Evolutionary conservation across 1,140 invertebrate genomes (phyloP), one percentile per base, ranked within the genome.

Genomic region (Doryteuthis pealeii): DNA sequence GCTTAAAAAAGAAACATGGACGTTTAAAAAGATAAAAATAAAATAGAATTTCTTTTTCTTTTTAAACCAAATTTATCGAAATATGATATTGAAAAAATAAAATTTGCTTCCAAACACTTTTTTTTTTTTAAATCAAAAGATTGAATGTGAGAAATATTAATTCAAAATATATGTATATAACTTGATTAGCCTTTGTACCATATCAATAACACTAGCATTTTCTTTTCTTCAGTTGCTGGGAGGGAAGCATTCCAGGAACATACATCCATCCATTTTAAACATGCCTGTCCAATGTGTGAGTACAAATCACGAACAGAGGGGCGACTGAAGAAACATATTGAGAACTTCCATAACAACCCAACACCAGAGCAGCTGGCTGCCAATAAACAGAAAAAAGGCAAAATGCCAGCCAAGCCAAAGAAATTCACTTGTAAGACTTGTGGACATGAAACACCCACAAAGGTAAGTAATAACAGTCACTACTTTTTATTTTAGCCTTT

Each of bases 361-460:
- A 93, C 94, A 1, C 91, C 92, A 70, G 90, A 94, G 5, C 94
- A 94, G 81, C 92, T 92, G 0, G 92, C 95, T 75, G 93, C 93
- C 22, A 94, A 94, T 89, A 90, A 94, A 30, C 74, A 68, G 18
- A 49, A 67, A 67, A 79, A 79, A 71, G 54, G 54, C 54, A 80
- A 77, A 14, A 82, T 82, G 72, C 85, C 81, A 31, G 85, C 84
- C 12, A 72, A 84, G 33, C 87, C 88, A 0, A 97, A 96, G 87
- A 92, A 92, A 0, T 95, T 94, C 86, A 92, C 93, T 81, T 99
- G 97, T 89, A 98, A 98, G 83, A 94, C 96, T 68, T 99, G 97
- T 84, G 91, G 92, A 26, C 94, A 93, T 78, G 90, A 93, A 0
- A 92, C 94, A 0, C 91, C 93, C 1, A 96, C 94, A 0, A 99